A percentile compares a stretch with the other conserved stretches of the same genome.
Conservation (phyloP, 2,113 vertebrate genomes). For the Cololabis saira region DNA sequence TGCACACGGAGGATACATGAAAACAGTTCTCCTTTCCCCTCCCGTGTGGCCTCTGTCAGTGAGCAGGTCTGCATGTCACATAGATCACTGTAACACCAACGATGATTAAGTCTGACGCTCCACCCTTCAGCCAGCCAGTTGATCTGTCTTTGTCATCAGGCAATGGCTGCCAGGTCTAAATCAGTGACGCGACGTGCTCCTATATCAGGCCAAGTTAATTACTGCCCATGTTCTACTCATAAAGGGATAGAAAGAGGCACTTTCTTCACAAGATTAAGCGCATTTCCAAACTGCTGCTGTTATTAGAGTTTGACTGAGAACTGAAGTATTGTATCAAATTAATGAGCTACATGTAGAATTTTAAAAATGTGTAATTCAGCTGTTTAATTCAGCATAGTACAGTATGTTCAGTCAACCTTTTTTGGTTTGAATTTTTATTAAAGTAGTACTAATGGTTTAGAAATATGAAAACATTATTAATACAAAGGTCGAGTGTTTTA, state of each 20-base stretch:
- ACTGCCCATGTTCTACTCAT: background rate
- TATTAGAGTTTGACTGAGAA: no score
- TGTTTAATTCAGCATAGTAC: no score
- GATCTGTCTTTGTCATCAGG: slow-evolving; percentile 36
- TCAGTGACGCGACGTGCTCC: background rate
- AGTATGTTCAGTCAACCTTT: no score
- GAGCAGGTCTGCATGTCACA: slow-evolving; percentile 12
- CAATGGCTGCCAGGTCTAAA: background rate
- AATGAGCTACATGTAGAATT: no score
- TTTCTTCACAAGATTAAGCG: background rate
- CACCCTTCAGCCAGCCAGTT: slow-evolving; percentile 13
- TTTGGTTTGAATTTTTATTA: no score
- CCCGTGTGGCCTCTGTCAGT: slow-evolving; percentile 10
- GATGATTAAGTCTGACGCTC: slow-evolving; percentile 28
- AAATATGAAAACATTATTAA: no score
- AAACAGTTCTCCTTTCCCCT: background rate
- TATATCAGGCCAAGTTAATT: slow-evolving; percentile 33
- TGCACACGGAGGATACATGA: background rate
- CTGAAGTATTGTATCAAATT: no score
- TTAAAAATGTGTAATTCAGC: no score
- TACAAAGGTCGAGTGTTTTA: no score
- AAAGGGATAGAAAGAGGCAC: slow-evolving; percentile 19
- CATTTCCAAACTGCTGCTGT: no score
- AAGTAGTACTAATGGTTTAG: no score
- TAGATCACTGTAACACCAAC: slow-evolving; percentile 6